phyloP scores from a whole-genome alignment of 2,113 vertebrate genomes.

The Brachyhypopomus gauderio region DNA sequence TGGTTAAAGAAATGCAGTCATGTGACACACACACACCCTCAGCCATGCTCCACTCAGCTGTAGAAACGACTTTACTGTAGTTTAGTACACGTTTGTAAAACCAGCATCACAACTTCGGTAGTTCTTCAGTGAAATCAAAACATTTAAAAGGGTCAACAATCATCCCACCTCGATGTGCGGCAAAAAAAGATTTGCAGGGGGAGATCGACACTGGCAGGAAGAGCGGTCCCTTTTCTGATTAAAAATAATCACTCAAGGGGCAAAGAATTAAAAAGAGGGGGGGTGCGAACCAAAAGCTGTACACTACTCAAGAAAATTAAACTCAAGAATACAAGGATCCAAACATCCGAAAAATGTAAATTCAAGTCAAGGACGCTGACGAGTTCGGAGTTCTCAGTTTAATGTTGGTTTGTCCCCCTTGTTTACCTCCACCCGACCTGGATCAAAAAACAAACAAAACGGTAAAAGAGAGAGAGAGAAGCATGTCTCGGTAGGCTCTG shows the following conservation, averaged over 20 bases:
- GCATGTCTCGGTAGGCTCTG: slow-evolving; percentile 73
- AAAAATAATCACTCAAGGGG: slow-evolving; percentile 69
- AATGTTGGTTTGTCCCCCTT: slow-evolving; percentile 65
- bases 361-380: slow-evolving; percentile 52
- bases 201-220: slow-evolving; percentile 64
- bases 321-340: slow-evolving; percentile 85
- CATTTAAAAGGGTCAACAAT: slow-evolving; percentile 66
- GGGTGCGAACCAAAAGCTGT: slow-evolving; percentile 77
- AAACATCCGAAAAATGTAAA: slow-evolving; percentile 70
- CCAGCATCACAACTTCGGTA: slow-evolving; percentile 66
- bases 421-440: slow-evolving; percentile 59
- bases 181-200: slow-evolving; percentile 33
- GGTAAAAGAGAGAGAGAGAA: slow-evolving; percentile 30
- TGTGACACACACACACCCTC: slow-evolving; percentile 58
- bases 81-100: slow-evolving; percentile 67
- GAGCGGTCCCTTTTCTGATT: slow-evolving; percentile 55
- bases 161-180: slow-evolving; percentile 76
- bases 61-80: slow-evolving; percentile 71
- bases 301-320: slow-evolving; percentile 87
- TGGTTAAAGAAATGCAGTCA: slow-evolving; percentile 35
- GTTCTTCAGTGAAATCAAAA: slow-evolving; percentile 71
- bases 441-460: not conserved
- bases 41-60: slow-evolving; percentile 66
- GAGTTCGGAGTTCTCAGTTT: slow-evolving; percentile 71
- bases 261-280: slow-evolving; percentile 73